Conservation (phyloP, 2,113 vertebrate species). For the Microtus pennsylvanicus region DNA sequence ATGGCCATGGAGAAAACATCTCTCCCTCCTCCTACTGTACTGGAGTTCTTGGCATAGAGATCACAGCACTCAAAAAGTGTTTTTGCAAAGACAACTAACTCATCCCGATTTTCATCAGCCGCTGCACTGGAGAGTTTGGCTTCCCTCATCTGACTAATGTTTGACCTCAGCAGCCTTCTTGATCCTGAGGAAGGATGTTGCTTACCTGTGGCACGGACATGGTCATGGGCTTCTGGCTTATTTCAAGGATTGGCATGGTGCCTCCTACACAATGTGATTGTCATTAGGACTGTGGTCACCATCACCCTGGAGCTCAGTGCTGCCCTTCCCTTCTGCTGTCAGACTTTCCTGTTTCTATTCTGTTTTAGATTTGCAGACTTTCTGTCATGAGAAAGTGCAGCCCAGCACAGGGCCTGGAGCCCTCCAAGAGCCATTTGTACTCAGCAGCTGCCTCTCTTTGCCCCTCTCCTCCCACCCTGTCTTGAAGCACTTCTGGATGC, state of each 20-base stretch:
- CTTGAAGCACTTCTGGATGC: conserved; percentile 22
- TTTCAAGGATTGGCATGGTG: not conserved
- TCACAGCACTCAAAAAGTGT: not conserved
- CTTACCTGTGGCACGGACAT: conserved; percentile 22
- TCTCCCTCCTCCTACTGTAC: not conserved
- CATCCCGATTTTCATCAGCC: not conserved
- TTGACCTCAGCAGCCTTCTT: not conserved
- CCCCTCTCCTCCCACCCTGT: not conserved
- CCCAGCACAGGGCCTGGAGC: not conserved
- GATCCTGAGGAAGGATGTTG: not conserved
- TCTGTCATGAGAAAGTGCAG: not conserved
- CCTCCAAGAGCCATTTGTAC: not conserved
- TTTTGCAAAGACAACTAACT: not conserved
- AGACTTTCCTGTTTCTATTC: not conserved
- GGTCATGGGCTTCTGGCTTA: not conserved
- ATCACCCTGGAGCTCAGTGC: not conserved
- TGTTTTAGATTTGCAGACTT: not conserved
- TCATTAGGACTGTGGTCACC: not conserved
- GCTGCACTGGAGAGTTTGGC: not conserved
- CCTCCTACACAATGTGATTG: not conserved
- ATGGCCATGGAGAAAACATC: not conserved
- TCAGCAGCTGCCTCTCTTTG: not conserved
- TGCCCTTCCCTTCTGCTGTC: not conserved
- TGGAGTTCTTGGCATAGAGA: not conserved
- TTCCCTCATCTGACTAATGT: not conserved